Evolutionary conservation across 2,797 vertebrate genomes (phyloP).

Genomic region (Falco biarmicus): DNA sequence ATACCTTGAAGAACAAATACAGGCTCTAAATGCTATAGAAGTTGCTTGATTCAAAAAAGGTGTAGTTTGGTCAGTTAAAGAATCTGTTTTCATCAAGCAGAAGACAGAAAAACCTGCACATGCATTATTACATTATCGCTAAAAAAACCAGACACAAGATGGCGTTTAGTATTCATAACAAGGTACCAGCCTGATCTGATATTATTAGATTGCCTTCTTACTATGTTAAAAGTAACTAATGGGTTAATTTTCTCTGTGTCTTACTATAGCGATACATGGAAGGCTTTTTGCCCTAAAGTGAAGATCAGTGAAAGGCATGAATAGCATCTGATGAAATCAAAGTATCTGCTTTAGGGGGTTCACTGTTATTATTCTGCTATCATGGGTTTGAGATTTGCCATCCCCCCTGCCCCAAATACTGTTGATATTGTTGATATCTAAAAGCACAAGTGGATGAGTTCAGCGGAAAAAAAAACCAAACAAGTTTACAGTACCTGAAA

Average conservation of each 20-base stretch:
- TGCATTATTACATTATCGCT: neutral
- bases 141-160: neutral
- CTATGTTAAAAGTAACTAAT: neutral
- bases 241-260: neutral
- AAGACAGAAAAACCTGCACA: neutral
- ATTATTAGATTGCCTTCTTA: neutral
- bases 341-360: neutral
- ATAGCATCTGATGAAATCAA: neutral
- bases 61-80: neutral
- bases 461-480: neutral
- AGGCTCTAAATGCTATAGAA: neutral
- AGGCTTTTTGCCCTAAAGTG: neutral
- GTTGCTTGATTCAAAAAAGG: neutral
- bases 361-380: neutral
- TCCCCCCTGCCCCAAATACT: accelerated
- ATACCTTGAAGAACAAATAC: neutral
- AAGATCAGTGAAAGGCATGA: neutral
- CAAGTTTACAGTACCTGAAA: neutral
- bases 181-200: neutral
- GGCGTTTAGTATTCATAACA: neutral
- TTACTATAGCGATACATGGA: neutral
- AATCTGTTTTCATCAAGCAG: neutral
- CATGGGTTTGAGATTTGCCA: neutral
- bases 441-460: neutral
- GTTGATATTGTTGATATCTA: neutral